Conservation (phyloP, 2,113 vertebrate species). For the Hylia prasina region DNA sequence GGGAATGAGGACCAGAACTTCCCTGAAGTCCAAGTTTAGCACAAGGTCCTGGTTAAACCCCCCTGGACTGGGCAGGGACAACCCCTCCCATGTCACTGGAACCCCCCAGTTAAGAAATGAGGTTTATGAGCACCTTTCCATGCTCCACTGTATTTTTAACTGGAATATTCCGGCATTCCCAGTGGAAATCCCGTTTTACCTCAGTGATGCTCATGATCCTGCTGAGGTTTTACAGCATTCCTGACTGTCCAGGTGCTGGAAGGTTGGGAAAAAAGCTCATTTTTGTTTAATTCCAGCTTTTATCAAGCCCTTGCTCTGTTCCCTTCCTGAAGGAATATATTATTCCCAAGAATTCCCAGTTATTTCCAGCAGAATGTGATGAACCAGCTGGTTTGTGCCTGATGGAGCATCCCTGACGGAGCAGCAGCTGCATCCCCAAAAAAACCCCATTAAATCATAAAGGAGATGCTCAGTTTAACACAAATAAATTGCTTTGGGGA, state of each 20-base stretch:
- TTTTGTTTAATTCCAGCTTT: neutral
- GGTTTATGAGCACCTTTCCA: neutral
- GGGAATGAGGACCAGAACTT: neutral
- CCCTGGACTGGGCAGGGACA: fast-evolving
- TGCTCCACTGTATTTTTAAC: fast-evolving
- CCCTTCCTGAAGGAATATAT: neutral
- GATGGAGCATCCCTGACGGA: neutral
- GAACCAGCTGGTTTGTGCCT: neutral
- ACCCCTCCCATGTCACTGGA: fast-evolving
- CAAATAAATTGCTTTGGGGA: neutral
- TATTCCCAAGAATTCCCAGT: neutral
- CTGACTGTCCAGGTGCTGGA: neutral
- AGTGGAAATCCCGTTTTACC: neutral
- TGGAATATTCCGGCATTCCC: neutral
- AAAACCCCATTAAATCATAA: neutral
- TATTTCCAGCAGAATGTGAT: neutral
- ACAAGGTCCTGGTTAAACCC: neutral
- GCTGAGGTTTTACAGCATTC: neutral
- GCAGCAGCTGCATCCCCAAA: neutral
- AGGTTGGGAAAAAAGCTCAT: neutral
- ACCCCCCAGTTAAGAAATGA: neutral
- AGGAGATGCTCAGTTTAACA: neutral
- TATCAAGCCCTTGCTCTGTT: neutral
- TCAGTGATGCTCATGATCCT: neutral
- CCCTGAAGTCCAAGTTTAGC: neutral